These are phyloP conservation scores for Heliocidaris tuberculata DNA, from an alignment of 35 echinoderm and acorn worm species.

Conservation along the genomic window DNA sequence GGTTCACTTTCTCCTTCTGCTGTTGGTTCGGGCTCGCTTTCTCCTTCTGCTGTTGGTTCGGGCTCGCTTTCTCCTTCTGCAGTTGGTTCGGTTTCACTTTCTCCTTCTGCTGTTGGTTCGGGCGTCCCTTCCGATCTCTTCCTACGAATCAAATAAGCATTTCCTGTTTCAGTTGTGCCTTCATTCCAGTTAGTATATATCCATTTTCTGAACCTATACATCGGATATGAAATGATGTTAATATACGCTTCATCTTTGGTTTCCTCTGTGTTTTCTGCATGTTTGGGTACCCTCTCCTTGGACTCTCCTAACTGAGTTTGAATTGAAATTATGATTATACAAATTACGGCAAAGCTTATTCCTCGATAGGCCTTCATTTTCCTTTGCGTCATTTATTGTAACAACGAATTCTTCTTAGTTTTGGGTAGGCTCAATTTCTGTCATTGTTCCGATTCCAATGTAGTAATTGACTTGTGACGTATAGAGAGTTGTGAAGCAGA, in stretches of 20 bases:
- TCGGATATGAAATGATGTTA: neutral
- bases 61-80: constrained; percentile 56
- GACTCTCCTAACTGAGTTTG: neutral
- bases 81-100: constrained; percentile 37
- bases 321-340: neutral
- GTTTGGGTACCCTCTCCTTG: neutral
- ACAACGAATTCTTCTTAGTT: neutral
- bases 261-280: neutral
- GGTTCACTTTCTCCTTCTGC: constrained; percentile 46
- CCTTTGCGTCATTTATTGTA: neutral
- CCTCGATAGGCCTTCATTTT: neutral
- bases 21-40: constrained; percentile 51
- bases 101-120: constrained; percentile 47
- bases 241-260: neutral
- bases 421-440: neutral
- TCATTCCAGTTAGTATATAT: neutral
- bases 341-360: neutral
- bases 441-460: neutral
- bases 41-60: constrained; percentile 52
- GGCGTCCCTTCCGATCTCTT: neutral
- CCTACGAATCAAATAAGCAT: neutral
- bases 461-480: neutral
- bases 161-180: neutral
- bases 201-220: neutral
- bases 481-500: neutral